Conservation (phyloP, 2,797 vertebrate genomes). For the Melanotaenia nigrans region DNA sequence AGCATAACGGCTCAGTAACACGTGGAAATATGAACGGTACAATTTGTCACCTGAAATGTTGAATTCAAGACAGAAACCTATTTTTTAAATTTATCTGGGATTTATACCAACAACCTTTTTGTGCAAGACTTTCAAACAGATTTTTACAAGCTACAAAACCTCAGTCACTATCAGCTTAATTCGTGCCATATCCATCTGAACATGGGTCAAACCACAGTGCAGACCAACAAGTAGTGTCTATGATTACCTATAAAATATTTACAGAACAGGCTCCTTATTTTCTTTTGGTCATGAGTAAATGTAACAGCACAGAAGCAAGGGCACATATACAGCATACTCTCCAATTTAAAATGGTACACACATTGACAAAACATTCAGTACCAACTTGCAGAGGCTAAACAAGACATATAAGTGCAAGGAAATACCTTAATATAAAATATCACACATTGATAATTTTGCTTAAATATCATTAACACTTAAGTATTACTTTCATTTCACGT, state of each 20-base stretch:
- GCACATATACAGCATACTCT: slow-evolving; percentile 82
- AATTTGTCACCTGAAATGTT: slow-evolving; percentile 20
- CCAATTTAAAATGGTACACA: slow-evolving; percentile 84
- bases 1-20: slow-evolving; percentile 8
- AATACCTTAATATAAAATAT: slow-evolving; percentile 87
- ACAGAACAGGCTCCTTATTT: slow-evolving; percentile 82
- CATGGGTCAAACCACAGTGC: slow-evolving; percentile 64
- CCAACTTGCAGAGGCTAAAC: slow-evolving; percentile 84
- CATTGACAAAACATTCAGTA: slow-evolving; percentile 87
- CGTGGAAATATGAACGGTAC: not conserved
- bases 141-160: slow-evolving; percentile 56
- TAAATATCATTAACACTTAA: slow-evolving; percentile 94
- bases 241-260: slow-evolving; percentile 83
- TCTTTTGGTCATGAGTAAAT: slow-evolving; percentile 83
- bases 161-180: slow-evolving; percentile 38
- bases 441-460: slow-evolving; percentile 85
- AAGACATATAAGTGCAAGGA: slow-evolving; percentile 90
- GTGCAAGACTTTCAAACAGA: slow-evolving; percentile 55
- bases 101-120: slow-evolving; percentile 33
- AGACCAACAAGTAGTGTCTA: slow-evolving; percentile 67
- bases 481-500: slow-evolving; percentile 82
- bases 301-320: slow-evolving; percentile 82
- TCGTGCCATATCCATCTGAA: slow-evolving; percentile 53
- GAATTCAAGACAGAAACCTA: slow-evolving; percentile 18
- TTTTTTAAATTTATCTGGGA: slow-evolving; percentile 19